Evolutionary conservation across 1,140 invertebrate species (phyloP).

Genomic region (Psilanteris sp.): DNA sequence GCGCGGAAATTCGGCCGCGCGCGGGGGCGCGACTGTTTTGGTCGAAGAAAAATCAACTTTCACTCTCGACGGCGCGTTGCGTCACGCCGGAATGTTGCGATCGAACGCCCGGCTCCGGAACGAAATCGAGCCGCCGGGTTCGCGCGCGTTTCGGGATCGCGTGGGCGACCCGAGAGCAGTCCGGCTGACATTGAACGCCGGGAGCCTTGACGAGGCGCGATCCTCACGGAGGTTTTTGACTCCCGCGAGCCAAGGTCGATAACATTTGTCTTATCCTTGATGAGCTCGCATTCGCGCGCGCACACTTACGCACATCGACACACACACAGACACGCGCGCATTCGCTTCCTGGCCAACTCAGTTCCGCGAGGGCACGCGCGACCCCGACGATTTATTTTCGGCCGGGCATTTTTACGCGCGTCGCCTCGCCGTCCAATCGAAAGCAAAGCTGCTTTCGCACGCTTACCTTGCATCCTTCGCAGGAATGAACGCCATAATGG

Average conservation of each 20-base stretch:
- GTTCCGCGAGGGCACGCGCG: slow-evolving; percentile 31
- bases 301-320: not conserved
- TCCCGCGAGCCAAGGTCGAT: slow-evolving; percentile 48
- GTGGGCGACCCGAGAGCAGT: slow-evolving; percentile 8
- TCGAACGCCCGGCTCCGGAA: not conserved
- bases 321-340: slow-evolving; percentile 32
- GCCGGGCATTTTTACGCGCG: slow-evolving; percentile 14
- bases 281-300: slow-evolving; percentile 38
- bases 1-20: no score
- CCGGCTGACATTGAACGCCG: slow-evolving; percentile 34
- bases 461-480: slow-evolving; percentile 99
- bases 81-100: no score
- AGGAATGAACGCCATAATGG: slow-evolving; percentile 99
- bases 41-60: slow-evolving; percentile 11
- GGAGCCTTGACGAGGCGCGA: slow-evolving; percentile 33
- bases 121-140: not conserved
- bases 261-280: slow-evolving; percentile 68
- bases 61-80: slow-evolving; percentile 1
- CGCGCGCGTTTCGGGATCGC: not conserved
- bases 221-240: slow-evolving; percentile 35
- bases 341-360: slow-evolving; percentile 66
- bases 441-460: not conserved
- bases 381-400: slow-evolving; percentile 11
- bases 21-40: no score
- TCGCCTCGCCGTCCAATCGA: slow-evolving; percentile 15